A percentile compares a stretch with the other conserved stretches of the same genome.
phyloP scores from a whole-genome alignment of 2,888 invertebrate species.

The Hyles lineata region DNA sequence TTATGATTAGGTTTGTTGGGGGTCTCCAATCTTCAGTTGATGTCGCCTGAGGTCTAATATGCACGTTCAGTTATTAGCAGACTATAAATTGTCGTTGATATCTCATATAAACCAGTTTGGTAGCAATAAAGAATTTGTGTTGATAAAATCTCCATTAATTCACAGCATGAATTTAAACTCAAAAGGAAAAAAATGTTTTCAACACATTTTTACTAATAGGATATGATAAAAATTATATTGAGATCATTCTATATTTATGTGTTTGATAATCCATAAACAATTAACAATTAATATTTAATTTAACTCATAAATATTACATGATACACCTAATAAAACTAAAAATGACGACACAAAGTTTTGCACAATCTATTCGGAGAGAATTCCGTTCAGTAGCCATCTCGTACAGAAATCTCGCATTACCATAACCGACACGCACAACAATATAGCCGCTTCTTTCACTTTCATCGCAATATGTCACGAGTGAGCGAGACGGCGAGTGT shows the following conservation, averaged over 20 bases:
- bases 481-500: constrained; percentile 43
- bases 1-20: constrained; percentile 20
- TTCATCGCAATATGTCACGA: constrained; percentile 29
- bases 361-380: constrained; percentile 36
- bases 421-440: constrained; percentile 35
- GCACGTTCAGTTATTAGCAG: neutral
- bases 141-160: neutral
- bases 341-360: neutral
- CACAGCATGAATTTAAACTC: no score
- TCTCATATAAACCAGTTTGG: neutral
- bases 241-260: no score
- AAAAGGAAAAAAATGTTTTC: no score
- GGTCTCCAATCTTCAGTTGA: neutral
- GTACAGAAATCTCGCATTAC: constrained; percentile 45
- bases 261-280: no score
- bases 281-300: no score
- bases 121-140: neutral
- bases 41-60: neutral
- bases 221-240: no score
- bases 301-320: neutral
- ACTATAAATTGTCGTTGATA: neutral
- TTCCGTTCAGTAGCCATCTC: constrained; percentile 47
- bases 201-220: no score
- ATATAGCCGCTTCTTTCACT: constrained; percentile 41
- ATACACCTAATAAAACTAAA: neutral